Percentiles rank a stretch among this genome's conserved stretches.
phyloP scores from a whole-genome alignment of 2,797 vertebrate species.

The Monodelphis domestica region DNA sequence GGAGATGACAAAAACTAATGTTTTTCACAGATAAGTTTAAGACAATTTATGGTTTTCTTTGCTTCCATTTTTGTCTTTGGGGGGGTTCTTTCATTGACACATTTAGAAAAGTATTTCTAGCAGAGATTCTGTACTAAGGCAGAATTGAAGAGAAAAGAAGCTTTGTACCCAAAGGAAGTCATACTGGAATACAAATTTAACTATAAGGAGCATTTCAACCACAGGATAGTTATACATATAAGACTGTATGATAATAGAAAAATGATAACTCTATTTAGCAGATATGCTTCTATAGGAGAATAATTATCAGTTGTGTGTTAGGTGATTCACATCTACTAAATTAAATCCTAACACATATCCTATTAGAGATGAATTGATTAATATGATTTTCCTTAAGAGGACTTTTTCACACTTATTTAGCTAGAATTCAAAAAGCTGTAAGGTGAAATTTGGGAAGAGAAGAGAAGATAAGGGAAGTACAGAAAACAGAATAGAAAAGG shows the following conservation, averaged over 20 bases:
- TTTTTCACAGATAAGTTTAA: not conserved
- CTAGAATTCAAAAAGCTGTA: not conserved
- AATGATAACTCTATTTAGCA: not conserved
- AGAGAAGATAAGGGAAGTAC: not conserved
- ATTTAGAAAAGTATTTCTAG: not conserved
- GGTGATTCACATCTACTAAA: not conserved
- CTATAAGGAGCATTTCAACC: not conserved
- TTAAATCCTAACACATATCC: not conserved
- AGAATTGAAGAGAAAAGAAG: not conserved
- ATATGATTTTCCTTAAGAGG: not conserved
- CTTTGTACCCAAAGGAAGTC: not conserved
- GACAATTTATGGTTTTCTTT: not conserved
- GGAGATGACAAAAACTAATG: not conserved
- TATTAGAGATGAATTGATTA: not conserved
- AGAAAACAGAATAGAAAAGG: too few relatives aligned
- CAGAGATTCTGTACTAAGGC: not conserved
- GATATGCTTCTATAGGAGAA: not conserved
- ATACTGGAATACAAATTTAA: not conserved
- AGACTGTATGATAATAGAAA: not conserved
- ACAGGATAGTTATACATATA: not conserved
- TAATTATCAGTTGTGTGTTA: not conserved
- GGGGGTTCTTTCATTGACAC: not conserved
- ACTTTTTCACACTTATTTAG: not conserved
- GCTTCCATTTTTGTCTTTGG: not conserved
- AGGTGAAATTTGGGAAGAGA: not conserved